phyloP scores from a whole-genome alignment of 2,113 vertebrate species.

The Dasyprocta punctata region DNA sequence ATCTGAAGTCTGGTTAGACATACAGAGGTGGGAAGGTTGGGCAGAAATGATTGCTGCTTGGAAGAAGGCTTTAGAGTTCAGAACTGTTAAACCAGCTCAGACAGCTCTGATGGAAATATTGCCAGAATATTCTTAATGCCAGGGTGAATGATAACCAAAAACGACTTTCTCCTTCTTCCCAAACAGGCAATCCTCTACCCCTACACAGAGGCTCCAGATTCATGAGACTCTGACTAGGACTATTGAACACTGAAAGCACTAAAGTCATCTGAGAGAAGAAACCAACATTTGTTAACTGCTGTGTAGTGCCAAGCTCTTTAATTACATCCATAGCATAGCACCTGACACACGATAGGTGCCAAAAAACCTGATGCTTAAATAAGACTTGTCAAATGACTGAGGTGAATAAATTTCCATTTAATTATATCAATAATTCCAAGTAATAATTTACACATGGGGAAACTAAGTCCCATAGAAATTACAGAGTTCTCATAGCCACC shows the following conservation, averaged over 20 bases:
- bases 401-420: slow-evolving; percentile 51
- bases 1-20: slow-evolving; percentile 8
- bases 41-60: background rate
- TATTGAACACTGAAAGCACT: background rate
- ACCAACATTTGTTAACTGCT: slow-evolving; percentile 37
- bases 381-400: slow-evolving; percentile 6
- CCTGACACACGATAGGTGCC: background rate
- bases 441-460: background rate
- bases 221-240: background rate
- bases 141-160: slow-evolving; percentile 27
- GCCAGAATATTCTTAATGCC: slow-evolving; percentile 12
- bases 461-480: background rate
- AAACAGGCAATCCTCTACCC: background rate
- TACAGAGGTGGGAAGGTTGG: background rate
- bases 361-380: slow-evolving; percentile 12
- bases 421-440: slow-evolving; percentile 39
- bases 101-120: slow-evolving; percentile 43
- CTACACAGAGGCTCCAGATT: background rate
- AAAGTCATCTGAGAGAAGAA: slow-evolving; percentile 19
- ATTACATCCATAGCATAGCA: slow-evolving; percentile 14
- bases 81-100: slow-evolving; percentile 36
- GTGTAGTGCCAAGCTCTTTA: slow-evolving; percentile 48
- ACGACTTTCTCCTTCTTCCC: slow-evolving; percentile 16
- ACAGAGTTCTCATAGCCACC: background rate
- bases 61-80: slow-evolving; percentile 40